Evolutionary conservation across 2,888 invertebrate species (phyloP), one percentile per base, ranked within the genome.

Genomic region (Caenorhabditis uteleia): DNA sequence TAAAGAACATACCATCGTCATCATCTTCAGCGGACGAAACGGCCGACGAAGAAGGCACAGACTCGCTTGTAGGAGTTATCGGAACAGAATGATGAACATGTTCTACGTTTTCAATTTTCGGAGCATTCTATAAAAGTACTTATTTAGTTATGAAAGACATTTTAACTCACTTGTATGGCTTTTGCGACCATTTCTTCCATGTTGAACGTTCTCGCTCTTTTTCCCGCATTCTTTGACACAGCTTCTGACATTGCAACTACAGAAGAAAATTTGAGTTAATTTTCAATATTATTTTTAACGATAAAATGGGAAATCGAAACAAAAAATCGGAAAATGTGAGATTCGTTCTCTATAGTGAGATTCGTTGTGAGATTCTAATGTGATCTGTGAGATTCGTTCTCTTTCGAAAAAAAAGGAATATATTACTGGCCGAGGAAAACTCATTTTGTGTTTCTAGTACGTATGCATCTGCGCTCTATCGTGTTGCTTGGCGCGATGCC

Each of bases 131-230:
- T 0, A 69, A 49, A 27, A 42, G 3, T 21, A 34, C 16, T 34
- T 10, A 8, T 23, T 10, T 23, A 16, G 8, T 43, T 26, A 7
- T 44, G 25, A 26, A 29, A 44, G 5, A n/a, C n/a, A n/a, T n/a
- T n/a, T n/a, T n/a, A n/a, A n/a, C 36, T 49, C 56, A 12, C 39
- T 39, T 6, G 77, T 60, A 55, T 72, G 68, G 14, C n/a, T n/a
- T n/a, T n/a, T n/a, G 59, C 64, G 57, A 80, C 56, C 58, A 80
- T 69, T 38, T 62, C 65, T 27, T 69, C 64, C 33, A 80, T 47
- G 61, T 80, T 75, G 68, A 80, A 80, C 20, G 62, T 64, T 16
- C 75, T 50, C 23, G 80, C 80, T 29, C 72, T 72, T 45, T 80
- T 80, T 5, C 47, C 49, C 2, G 66, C 45, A 51, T 76, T 76